phyloP scores from a whole-genome alignment of 2,113 vertebrate genomes.

The Thryonomys swinderianus region DNA sequence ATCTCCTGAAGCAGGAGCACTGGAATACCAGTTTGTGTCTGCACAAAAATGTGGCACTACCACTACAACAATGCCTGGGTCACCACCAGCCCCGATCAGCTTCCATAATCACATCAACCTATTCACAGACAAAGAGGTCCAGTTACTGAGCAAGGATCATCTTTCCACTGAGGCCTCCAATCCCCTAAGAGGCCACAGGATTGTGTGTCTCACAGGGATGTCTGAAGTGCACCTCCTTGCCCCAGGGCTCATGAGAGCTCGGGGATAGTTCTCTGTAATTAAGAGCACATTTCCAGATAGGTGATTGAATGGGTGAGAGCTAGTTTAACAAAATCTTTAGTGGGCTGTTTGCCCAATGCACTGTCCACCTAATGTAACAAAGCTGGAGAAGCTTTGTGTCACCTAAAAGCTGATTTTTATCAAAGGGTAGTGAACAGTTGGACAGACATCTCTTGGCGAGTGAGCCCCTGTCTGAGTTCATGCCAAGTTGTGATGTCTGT shows the following conservation, averaged over 20 bases:
- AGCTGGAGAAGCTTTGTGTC: background rate
- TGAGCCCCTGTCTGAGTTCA: background rate
- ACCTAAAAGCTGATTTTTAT: conserved; percentile 24
- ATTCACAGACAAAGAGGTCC: conserved; percentile 22
- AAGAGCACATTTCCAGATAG: conserved; percentile 33
- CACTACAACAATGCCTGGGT: conserved; percentile 37
- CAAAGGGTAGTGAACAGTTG: background rate
- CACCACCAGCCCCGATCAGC: background rate
- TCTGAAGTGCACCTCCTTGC: background rate
- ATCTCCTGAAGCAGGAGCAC: background rate
- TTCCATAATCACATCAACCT: conserved; percentile 60
- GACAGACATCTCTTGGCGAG: background rate
- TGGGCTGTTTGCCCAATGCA: background rate
- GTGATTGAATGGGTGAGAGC: background rate
- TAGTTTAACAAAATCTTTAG: background rate
- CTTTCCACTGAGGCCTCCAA: conserved; percentile 53
- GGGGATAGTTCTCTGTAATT: conserved; percentile 18
- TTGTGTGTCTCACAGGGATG: background rate
- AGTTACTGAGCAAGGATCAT: conserved; percentile 57
- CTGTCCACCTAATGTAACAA: too few species aligned
- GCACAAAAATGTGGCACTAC: conserved; percentile 61
- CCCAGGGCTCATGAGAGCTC: background rate
- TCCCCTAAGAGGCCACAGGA: conserved; percentile 11
- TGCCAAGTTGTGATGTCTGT: background rate
- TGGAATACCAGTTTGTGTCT: background rate